Percentiles rank a stretch among this genome's conserved stretches.
Conservation (phyloP, 2,113 vertebrate species). For the Oncorhynchus gorbuscha region DNA sequence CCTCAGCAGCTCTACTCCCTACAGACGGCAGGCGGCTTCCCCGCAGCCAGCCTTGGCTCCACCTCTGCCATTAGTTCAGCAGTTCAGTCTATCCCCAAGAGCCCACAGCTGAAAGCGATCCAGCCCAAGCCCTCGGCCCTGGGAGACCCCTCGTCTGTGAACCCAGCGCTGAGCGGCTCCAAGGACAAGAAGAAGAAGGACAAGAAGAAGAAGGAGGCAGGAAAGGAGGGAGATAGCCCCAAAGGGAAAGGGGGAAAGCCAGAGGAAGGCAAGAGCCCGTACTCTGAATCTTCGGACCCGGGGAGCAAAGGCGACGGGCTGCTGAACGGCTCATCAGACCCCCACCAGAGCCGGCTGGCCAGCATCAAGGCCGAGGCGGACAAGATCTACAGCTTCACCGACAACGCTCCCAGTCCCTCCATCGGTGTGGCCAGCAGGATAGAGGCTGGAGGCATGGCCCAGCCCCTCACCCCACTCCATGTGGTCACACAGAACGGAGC, state of each 20-base stretch:
- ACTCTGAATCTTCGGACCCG: constrained; percentile 80
- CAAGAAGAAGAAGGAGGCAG: constrained; percentile 88
- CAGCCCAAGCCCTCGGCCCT: constrained; percentile 86
- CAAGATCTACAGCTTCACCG: constrained; percentile 96
- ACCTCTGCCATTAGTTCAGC: constrained; percentile 81
- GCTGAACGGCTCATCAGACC: constrained; percentile 86
- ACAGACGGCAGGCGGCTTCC: constrained; percentile 75
- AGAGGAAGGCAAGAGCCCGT: constrained; percentile 90
- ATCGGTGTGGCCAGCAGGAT: constrained; percentile 83
- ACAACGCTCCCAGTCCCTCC: constrained; percentile 92
- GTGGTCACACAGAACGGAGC: constrained; percentile 89
- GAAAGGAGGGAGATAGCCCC: constrained; percentile 86
- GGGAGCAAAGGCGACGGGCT: constrained; percentile 79
- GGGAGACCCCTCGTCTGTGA: constrained; percentile 84
- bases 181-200: constrained; percentile 99
- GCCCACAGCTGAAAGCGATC: constrained; percentile 89
- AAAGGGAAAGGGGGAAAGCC: constrained; percentile 81
- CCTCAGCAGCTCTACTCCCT: constrained; percentile 83
- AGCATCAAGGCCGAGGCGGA: constrained; percentile 97
- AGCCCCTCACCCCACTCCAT: constrained; percentile 80
- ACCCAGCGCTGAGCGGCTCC: constrained; percentile 80
- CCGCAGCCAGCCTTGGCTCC: constrained; percentile 73
- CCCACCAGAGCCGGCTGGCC: constrained; percentile 90
- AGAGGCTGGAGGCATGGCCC: constrained; percentile 72
- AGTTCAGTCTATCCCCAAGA: constrained; percentile 88